Conservation (phyloP, 2,888 invertebrate species). For the Spialia ferax region DNA sequence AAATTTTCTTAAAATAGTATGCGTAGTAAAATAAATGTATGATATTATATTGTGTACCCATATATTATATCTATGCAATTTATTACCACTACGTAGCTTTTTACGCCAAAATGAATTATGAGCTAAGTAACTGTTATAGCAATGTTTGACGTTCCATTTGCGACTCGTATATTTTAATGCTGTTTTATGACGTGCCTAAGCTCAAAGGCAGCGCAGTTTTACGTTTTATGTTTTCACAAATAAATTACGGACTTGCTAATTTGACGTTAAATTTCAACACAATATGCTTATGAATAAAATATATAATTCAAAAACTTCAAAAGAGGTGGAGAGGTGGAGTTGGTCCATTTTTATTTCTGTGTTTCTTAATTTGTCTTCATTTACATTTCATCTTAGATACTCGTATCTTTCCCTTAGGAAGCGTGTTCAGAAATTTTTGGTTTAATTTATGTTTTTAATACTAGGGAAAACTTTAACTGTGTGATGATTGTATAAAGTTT, state of each 20-base stretch:
- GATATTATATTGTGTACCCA: too few relatives aligned
- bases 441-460: not conserved
- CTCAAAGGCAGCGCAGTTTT: conserved; percentile 14
- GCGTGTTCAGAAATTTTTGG: not conserved
- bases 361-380: not conserved
- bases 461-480: too few relatives aligned
- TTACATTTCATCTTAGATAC: not conserved
- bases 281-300: conserved; percentile 1
- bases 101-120: conserved; percentile 16
- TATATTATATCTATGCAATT: conserved; percentile 1
- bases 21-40: not conserved
- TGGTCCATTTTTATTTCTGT: not conserved
- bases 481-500: too few relatives aligned
- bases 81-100: conserved; percentile 9
- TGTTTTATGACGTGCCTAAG: conserved; percentile 25
- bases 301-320: not conserved
- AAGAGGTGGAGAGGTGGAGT: not conserved
- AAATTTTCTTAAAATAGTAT: too few relatives aligned
- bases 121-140: conserved; percentile 18
- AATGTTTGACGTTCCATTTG: conserved; percentile 33
- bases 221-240: conserved; percentile 23
- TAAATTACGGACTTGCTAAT: conserved; percentile 10
- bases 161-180: conserved; percentile 22
- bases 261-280: conserved; percentile 12
- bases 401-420: not conserved